phyloP scores from a whole-genome alignment of 2,113 vertebrate species.

The Callospermophilus lateralis region DNA sequence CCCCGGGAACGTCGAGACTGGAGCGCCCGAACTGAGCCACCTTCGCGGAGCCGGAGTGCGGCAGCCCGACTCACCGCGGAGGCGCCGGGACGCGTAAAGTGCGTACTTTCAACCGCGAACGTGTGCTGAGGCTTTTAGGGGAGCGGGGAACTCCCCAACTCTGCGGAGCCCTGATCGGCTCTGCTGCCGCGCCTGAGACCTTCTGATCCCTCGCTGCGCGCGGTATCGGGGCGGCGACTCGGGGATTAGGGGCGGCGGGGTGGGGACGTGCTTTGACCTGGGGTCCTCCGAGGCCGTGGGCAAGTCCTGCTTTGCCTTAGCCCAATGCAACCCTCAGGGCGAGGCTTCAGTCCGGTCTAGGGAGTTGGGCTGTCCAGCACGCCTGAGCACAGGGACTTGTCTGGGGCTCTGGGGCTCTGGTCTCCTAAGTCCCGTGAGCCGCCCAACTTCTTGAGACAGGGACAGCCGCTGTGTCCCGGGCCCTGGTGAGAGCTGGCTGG shows the following conservation, averaged over 20 bases:
- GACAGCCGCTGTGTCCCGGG: background rate
- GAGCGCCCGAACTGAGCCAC: constrained; percentile 78
- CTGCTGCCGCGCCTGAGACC: background rate
- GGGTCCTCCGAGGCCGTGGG: background rate
- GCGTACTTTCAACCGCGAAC: constrained; percentile 68
- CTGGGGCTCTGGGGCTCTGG: background rate
- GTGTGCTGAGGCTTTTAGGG: constrained; percentile 50
- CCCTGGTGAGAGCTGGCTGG: background rate
- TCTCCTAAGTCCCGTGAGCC: background rate
- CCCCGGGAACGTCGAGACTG: constrained; percentile 83
- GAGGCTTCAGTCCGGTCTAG: background rate
- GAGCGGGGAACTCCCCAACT: constrained; percentile 68
- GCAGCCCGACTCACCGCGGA: constrained; percentile 66
- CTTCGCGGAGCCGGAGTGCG: constrained; percentile 63
- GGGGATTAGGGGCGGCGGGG: background rate
- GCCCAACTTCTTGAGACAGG: constrained; percentile 63
- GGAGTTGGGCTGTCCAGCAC: background rate
- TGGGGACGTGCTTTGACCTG: constrained; percentile 12
- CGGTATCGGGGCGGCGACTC: background rate
- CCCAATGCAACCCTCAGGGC: background rate
- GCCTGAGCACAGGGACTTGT: background rate
- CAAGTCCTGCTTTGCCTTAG: background rate
- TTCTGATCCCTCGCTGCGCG: background rate
- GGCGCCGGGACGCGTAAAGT: constrained; percentile 67
- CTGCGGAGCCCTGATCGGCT: background rate